phyloP scores from a whole-genome alignment of 2,113 vertebrate species.

The Mustelus asterias region DNA sequence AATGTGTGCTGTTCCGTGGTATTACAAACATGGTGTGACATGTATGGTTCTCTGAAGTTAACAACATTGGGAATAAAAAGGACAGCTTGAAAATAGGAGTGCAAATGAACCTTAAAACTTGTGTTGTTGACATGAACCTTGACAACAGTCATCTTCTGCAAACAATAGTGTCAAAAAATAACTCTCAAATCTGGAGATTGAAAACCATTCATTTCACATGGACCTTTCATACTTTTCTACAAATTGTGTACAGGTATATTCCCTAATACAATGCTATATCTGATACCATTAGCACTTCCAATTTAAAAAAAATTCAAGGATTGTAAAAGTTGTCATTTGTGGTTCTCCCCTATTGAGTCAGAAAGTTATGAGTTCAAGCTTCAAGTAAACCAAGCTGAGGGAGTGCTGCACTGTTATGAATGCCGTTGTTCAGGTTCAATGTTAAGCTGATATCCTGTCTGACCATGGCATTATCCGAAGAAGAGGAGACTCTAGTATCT shows the following conservation, averaged over 20 bases:
- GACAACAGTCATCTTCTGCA: neutral
- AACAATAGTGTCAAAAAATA: neutral
- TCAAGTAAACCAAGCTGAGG: neutral
- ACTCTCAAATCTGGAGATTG: neutral
- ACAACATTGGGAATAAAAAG: neutral
- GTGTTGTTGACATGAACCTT: neutral
- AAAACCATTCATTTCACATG: neutral
- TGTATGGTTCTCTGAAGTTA: neutral
- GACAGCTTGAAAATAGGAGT: neutral
- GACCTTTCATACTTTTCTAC: neutral
- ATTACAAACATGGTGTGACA: neutral
- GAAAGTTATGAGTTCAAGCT: neutral
- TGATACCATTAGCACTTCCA: neutral
- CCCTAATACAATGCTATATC: neutral
- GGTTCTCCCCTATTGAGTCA: neutral
- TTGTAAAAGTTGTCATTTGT: neutral
- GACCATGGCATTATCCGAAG: too few species aligned
- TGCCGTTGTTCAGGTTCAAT: too few species aligned
- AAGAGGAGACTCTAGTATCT: too few species aligned
- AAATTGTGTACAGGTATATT: neutral
- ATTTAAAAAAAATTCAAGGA: neutral
- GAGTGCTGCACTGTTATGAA: neutral
- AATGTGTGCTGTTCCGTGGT: neutral
- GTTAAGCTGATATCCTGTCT: too few species aligned
- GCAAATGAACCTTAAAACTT: neutral